Conservation (phyloP, 2,797 vertebrate species). For the Denticeps clupeoides region DNA sequence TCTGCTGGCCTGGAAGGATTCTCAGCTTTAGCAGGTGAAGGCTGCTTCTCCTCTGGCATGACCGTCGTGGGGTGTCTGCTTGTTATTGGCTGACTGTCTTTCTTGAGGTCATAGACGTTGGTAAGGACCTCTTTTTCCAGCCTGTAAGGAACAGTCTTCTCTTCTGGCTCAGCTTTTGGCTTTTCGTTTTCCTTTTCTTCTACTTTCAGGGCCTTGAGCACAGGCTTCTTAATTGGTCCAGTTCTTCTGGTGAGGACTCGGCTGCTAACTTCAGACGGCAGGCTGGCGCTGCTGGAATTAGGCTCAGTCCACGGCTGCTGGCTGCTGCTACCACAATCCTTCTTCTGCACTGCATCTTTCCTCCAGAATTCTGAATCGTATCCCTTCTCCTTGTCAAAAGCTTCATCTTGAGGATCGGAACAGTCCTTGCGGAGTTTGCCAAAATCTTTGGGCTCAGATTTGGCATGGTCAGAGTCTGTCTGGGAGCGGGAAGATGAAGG, state of each 20-base stretch:
- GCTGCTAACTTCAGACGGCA: conserved; percentile 67
- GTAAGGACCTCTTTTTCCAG: conserved; percentile 70
- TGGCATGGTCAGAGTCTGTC: conserved; percentile 60
- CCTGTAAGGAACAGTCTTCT: conserved; percentile 64
- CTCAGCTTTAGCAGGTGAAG: conserved; percentile 49
- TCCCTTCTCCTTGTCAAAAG: conserved; percentile 57
- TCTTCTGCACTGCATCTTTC: conserved; percentile 60
- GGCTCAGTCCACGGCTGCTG: conserved; percentile 70
- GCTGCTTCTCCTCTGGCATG: conserved; percentile 59
- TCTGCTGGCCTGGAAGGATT: conserved; percentile 49
- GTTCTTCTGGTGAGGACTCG: conserved; percentile 72
- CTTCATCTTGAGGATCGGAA: conserved; percentile 42
- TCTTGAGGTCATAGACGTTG: conserved; percentile 68
- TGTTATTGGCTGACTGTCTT: conserved; percentile 53
- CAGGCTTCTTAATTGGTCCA: conserved; percentile 91
- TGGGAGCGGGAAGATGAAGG: conserved; percentile 45
- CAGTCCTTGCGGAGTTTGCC: conserved; percentile 56
- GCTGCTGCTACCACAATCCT: conserved; percentile 42
- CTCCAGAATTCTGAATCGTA: conserved; percentile 68
- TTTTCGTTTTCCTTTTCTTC: conserved; percentile 95
- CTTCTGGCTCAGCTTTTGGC: conserved; percentile 75
- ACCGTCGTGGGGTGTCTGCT: conserved; percentile 50
- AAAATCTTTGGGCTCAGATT: conserved; percentile 61
- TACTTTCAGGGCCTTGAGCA: conserved; percentile 93
- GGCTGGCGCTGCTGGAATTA: conserved; percentile 41